A percentile compares a stretch with the other conserved stretches of the same genome.
Conservation (phyloP, 2,888 invertebrate species). For the Eurytoma californica region DNA sequence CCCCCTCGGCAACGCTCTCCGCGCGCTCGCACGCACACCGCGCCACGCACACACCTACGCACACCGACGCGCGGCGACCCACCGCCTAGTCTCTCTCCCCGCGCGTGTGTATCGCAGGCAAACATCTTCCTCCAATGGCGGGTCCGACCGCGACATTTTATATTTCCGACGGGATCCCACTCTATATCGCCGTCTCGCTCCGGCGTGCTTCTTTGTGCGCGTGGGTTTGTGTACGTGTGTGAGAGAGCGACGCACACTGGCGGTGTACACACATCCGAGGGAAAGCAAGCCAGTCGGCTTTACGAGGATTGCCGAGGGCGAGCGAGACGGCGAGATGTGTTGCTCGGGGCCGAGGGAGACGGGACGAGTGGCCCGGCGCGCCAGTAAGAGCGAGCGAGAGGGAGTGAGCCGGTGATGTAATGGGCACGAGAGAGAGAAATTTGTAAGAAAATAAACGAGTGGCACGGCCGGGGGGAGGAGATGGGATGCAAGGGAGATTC, state of each 20-base stretch:
- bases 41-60: slow-evolving; percentile 15
- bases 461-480: not conserved
- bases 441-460: slow-evolving; percentile 41
- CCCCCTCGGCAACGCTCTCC: slow-evolving; percentile 5
- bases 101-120: slow-evolving; percentile 39
- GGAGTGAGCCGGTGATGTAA: slow-evolving; percentile 36
- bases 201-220: slow-evolving; percentile 41
- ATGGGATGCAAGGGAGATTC: not conserved
- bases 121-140: slow-evolving; percentile 68
- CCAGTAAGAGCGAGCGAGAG: slow-evolving; percentile 8
- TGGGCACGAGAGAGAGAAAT: slow-evolving; percentile 29
- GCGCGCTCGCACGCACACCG: not conserved
- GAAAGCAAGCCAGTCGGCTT: slow-evolving; percentile 18
- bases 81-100: slow-evolving; percentile 31
- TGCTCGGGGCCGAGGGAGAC: slow-evolving; percentile 23
- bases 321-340: slow-evolving; percentile 35
- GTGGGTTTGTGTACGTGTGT: slow-evolving; percentile 36
- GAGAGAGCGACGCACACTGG: slow-evolving; percentile 18
- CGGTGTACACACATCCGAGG: not conserved
- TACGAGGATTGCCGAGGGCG: slow-evolving; percentile 8
- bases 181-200: slow-evolving; percentile 40
- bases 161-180: slow-evolving; percentile 50
- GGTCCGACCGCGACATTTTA: slow-evolving; percentile 62
- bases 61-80: slow-evolving; percentile 23
- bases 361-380: slow-evolving; percentile 14